phyloP scores from a whole-genome alignment of 2,797 vertebrate species.

The Rhabdophis nuchalis region DNA sequence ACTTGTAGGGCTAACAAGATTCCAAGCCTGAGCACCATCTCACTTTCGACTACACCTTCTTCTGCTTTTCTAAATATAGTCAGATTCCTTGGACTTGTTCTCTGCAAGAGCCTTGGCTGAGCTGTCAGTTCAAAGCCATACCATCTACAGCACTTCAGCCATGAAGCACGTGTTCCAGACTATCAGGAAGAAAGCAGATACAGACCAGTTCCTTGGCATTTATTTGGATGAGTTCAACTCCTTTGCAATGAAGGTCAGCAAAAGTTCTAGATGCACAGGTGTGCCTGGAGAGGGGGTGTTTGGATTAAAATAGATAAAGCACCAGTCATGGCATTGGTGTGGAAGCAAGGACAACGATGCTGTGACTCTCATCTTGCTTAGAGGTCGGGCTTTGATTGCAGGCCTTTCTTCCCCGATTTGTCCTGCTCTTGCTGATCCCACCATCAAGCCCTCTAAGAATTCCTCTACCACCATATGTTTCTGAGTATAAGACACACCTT shows the following conservation, averaged over 20 bases:
- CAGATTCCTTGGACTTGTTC: conserved; percentile 14
- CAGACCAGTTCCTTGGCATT: background rate
- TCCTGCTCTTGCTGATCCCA: background rate
- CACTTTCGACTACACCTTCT: background rate
- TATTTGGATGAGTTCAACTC: conserved; percentile 26
- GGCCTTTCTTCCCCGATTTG: background rate
- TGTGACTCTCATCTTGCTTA: background rate
- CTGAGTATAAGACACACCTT: no score
- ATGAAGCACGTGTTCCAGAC: background rate
- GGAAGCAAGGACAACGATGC: background rate
- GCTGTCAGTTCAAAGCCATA: background rate
- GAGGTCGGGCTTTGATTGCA: background rate
- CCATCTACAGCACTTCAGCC: conserved; percentile 25
- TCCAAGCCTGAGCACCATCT: background rate
- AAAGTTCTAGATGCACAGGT: background rate
- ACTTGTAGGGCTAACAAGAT: background rate
- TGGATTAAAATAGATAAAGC: background rate
- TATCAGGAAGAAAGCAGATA: background rate
- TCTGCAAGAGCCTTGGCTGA: conserved; percentile 24
- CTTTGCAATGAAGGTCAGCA: conserved; percentile 23
- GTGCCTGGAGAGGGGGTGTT: background rate
- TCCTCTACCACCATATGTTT: background rate
- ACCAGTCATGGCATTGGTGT: no score
- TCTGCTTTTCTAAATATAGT: background rate
- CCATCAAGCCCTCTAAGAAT: background rate